Evolutionary conservation across 2,113 vertebrate species (phyloP).

Genomic region (Galemys pyrenaicus): DNA sequence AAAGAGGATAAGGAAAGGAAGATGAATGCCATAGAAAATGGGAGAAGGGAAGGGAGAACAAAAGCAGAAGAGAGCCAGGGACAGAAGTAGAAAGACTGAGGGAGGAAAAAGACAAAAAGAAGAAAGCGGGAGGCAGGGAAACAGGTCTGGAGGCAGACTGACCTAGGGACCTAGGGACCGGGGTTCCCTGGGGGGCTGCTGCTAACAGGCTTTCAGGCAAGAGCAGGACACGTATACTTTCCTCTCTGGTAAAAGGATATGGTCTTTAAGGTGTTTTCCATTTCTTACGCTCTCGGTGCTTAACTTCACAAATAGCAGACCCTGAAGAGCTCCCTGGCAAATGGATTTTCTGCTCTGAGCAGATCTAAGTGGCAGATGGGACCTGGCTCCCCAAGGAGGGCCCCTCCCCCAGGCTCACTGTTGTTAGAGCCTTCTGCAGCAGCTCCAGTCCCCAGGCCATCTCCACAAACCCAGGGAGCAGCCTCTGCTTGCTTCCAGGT

Average conservation of each 20-base stretch:
- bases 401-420: not conserved
- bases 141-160: not conserved
- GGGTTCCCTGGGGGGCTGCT: too few species aligned
- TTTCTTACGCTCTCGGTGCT: not conserved
- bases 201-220: not conserved
- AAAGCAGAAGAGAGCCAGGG: not conserved
- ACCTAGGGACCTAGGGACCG: accelerated
- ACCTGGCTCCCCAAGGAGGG: slow-evolving; percentile 40
- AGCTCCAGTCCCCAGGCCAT: not conserved
- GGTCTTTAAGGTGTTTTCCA: not conserved
- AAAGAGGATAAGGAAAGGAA: not conserved
- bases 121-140: not conserved
- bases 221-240: not conserved
- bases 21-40: not conserved
- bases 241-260: not conserved
- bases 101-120: not conserved
- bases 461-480: not conserved
- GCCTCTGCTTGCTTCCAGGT: not conserved
- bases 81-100: not conserved
- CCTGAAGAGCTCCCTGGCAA: slow-evolving; percentile 45
- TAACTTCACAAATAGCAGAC: slow-evolving; percentile 44
- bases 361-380: slow-evolving; percentile 67
- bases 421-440: slow-evolving; percentile 25
- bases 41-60: not conserved
- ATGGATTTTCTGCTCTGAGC: slow-evolving; percentile 65